Evolutionary conservation across 2,113 vertebrate genomes (phyloP), one percentile per base, ranked within the genome.

Genomic region (Noctilio leporinus): DNA sequence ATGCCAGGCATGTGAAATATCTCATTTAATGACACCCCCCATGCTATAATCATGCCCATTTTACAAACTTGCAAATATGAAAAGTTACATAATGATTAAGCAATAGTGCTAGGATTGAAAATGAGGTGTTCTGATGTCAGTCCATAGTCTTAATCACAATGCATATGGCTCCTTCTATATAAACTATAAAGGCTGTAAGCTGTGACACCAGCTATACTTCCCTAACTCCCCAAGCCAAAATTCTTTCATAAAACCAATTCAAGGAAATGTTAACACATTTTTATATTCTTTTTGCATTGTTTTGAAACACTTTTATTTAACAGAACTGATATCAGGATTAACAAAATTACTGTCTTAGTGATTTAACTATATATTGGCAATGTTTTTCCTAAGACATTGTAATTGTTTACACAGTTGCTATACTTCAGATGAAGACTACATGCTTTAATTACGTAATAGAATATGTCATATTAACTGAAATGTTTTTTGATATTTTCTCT

Each of bases 161-260:
- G 22, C 17, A n/a, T 1, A 28, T 22, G 47, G 5, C 2, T 0
- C 16, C 17, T 3, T 10, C n/a, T 53, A 10, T 19, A 2, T 15
- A 4, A 10, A 24, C 28, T 35, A 16, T 14, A 33, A 7, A 80
- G 51, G 17, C 9, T 76, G 11, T 33, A 47, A 22, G 2, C 12
- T 73, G 2, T 64, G 49, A 26, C 9, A 57, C 10, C 33, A 86
- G 26, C 19, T n/a, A 19, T 19, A 33, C 4, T 30, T 69, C 22
- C 20, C 7, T 70, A 67, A 77, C 2, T 49, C 5, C 4, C 1
- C 2, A 49, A 65, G 5, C 43, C 91, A 93, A 89, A 70, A 86
- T 55, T 14, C 12, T 89, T 45, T 94, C 28, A 83, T 51, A 82
- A 92, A 89, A 82, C 43, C 49, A 84, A 67, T 35, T 76, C 10